Conservation (phyloP, 2,888 invertebrate species). For the Drosophila longiperda region DNA sequence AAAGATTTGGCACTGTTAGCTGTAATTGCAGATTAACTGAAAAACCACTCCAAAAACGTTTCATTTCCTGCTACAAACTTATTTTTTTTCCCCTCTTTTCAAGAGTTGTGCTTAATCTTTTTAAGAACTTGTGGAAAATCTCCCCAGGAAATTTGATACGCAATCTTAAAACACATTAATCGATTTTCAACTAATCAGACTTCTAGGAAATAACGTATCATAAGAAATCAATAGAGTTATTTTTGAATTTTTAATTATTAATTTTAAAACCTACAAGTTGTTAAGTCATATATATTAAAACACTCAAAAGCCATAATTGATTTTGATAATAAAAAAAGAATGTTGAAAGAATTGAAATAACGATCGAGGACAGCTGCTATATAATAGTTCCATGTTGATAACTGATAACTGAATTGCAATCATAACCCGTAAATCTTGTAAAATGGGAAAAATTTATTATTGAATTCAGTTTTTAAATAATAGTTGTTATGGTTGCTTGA, state of each 20-base stretch:
- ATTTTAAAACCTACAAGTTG: background rate
- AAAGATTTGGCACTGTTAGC: conserved; percentile 38
- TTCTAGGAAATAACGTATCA: conserved; percentile 1
- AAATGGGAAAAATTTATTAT: background rate
- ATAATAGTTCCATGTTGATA: background rate
- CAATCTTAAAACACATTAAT: conserved; percentile 14
- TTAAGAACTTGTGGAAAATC: conserved; percentile 5
- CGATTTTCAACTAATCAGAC: background rate
- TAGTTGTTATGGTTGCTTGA: background rate
- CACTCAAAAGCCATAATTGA: background rate
- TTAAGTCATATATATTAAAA: background rate
- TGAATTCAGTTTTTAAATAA: background rate
- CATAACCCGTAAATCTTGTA: background rate
- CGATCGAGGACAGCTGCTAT: background rate
- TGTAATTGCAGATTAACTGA: conserved; percentile 44
- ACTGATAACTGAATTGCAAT: background rate
- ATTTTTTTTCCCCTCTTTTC: background rate
- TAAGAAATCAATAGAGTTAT: background rate
- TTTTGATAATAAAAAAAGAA: background rate
- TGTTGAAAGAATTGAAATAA: background rate
- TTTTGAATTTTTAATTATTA: background rate
- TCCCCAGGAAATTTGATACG: conserved; percentile 24
- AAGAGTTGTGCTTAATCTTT: conserved; percentile 23
- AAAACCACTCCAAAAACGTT: conserved; percentile 29
- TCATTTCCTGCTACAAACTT: conserved; percentile 14